A percentile compares a stretch with the other conserved stretches of the same genome.
These are phyloP conservation scores for Argentina silus DNA, from an alignment of 2,797 vertebrate genomes.

Conservation along the genomic window DNA sequence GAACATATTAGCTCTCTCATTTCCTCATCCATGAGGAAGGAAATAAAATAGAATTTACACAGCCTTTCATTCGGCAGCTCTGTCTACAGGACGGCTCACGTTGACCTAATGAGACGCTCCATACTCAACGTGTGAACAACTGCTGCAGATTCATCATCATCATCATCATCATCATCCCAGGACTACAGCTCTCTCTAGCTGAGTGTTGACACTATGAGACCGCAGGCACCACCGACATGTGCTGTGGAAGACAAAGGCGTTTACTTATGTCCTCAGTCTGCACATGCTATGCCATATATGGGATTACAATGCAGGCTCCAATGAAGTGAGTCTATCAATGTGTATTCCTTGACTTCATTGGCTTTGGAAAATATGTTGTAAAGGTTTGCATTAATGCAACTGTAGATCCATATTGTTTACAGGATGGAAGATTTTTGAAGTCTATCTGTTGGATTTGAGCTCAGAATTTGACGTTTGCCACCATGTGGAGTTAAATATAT, in stretches of 20 bases:
- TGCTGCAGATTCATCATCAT: conserved; percentile 63
- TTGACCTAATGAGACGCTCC: conserved; percentile 66
- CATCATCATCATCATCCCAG: conserved; percentile 52
- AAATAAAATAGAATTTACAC: conserved; percentile 50
- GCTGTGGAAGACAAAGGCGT: conserved; percentile 50
- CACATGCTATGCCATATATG: background rate
- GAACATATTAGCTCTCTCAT: conserved; percentile 66
- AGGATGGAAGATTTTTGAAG: too few relatives aligned
- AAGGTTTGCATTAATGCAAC: too few relatives aligned
- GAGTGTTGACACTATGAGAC: conserved; percentile 57
- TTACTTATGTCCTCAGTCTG: background rate
- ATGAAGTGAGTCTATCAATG: background rate
- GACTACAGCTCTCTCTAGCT: conserved; percentile 52
- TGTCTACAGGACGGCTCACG: conserved; percentile 63
- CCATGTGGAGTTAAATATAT: too few relatives aligned
- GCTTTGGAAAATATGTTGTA: background rate
- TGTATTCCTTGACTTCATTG: too few relatives aligned
- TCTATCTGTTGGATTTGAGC: too few relatives aligned
- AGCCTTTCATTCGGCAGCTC: conserved; percentile 68
- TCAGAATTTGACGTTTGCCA: too few relatives aligned
- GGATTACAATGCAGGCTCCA: background rate
- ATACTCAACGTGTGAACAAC: conserved; percentile 64
- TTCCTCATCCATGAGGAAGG: conserved; percentile 6
- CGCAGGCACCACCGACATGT: conserved; percentile 52
- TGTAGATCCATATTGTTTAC: too few relatives aligned